Conservation (phyloP, 1,140 invertebrate species). For the Triops longicaudatus region DNA sequence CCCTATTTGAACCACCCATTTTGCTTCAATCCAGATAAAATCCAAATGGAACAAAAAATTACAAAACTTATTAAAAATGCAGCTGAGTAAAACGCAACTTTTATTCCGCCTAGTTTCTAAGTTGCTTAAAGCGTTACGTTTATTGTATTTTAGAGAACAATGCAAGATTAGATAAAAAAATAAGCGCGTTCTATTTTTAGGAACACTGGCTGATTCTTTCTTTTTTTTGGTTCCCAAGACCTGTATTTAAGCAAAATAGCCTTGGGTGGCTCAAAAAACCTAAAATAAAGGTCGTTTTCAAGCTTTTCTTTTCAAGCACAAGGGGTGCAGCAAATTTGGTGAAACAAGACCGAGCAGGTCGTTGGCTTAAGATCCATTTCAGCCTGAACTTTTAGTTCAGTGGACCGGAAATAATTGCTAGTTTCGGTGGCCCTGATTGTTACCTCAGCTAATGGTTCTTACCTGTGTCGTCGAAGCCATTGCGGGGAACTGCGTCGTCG, state of each 20-base stretch:
- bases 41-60: too few relatives aligned
- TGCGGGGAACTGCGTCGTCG: background rate
- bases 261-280: background rate
- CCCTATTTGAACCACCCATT: too few relatives aligned
- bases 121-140: too few relatives aligned
- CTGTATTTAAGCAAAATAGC: background rate
- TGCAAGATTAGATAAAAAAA: too few relatives aligned
- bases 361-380: background rate
- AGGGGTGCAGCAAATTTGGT: background rate
- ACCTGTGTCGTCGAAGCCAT: background rate
- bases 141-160: too few relatives aligned
- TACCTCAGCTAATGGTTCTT: background rate
- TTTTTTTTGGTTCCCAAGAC: too few relatives aligned
- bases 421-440: slow-evolving; percentile 5
- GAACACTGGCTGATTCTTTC: too few relatives aligned
- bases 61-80: too few relatives aligned
- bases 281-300: background rate
- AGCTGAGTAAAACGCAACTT: too few relatives aligned
- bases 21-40: too few relatives aligned
- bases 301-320: background rate
- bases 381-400: background rate
- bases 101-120: too few relatives aligned
- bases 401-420: slow-evolving; percentile 3
- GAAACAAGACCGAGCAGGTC: background rate
- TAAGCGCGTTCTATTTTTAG: too few relatives aligned